Base-by-base conservation (phyloP, 1,140 invertebrate species). In the Asobara japonica region DNA sequence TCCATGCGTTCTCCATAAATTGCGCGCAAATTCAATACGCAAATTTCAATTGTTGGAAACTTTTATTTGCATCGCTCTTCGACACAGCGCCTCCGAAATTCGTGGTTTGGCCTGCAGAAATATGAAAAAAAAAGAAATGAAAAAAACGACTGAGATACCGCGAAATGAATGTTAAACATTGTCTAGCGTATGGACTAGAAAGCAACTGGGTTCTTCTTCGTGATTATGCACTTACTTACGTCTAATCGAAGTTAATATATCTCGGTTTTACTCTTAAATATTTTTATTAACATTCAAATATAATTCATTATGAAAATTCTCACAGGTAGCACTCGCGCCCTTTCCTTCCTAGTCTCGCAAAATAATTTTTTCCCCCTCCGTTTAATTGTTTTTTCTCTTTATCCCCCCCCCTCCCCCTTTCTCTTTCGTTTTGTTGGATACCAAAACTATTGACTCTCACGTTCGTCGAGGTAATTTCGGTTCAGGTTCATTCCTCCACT, bases 301-400 rank as follows among this genome's bases (percentile, higher is more conserved):
- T 81, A 81, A 78, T 80, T 80, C 78, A 56, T 56, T 82, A 79
- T 80, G 75, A 82, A 82, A 82, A 77, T 82, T 82, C 78, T 78
- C 78, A 77, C 80, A 81, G 79, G 79, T 82, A 82, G 77, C 79
- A 82, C 75, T 83, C 79, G 75, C 79, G 75, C 79, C 80, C 79
- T 62, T 72, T 75, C 75, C 76, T 61, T 76, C 76, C 29, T 27
- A 56, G 22, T 56, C 51, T 29, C 27, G 48, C 61, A 31, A 56
- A 36, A 62, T 72, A 62, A 38, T 73, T 62, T 61, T 22, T 69
- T 69, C 65, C 65, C n/a, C 56, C 25, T 5, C 20, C 11, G 20
- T 51, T 25, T 56, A 18, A 7, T 25, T 56, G 22, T 56, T 25
- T 56, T 56, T 56, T 27, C 10, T 56, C 18, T 11, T 25, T 56